Conservation (phyloP, 2,888 invertebrate genomes). For the Omphaloscelis lunosa region DNA sequence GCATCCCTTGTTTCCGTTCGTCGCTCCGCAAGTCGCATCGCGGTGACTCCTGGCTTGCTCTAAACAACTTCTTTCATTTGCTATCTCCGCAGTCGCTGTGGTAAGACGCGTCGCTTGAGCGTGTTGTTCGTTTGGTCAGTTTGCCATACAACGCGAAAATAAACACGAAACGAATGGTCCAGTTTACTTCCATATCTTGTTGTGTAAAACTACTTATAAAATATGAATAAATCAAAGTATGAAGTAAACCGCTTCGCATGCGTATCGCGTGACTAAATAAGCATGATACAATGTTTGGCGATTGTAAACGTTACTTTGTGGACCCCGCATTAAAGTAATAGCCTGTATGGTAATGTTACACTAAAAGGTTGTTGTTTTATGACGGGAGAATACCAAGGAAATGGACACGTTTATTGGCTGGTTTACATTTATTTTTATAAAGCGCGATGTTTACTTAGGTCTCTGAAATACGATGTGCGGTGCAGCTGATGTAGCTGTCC, state of each 20-base stretch:
- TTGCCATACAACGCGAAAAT: background rate
- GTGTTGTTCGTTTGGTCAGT: too few species aligned
- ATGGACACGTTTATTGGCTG: conserved; percentile 31
- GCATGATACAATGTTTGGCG: conserved; percentile 42
- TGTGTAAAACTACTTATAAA: background rate
- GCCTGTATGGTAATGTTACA: conserved; percentile 41
- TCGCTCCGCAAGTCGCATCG: too few species aligned
- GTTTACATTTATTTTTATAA: conserved; percentile 1
- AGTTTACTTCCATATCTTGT: background rate
- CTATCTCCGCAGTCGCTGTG: background rate
- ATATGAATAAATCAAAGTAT: conserved; percentile 24
- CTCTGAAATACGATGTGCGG: background rate
- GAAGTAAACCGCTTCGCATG: background rate
- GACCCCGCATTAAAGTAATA: conserved; percentile 14
- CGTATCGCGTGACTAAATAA: conserved; percentile 36
- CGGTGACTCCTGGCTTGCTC: background rate
- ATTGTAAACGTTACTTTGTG: conserved; percentile 49
- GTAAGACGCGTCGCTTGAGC: background rate
- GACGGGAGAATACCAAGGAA: conserved; percentile 3
- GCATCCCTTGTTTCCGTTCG: too few species aligned
- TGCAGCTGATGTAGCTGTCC: background rate
- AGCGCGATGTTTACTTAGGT: background rate
- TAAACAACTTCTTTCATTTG: background rate
- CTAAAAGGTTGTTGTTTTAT: conserved; percentile 44
- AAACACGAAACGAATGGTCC: background rate